phyloP scores from a whole-genome alignment of 2,113 vertebrate genomes.

The Hirundichthys speculiger region DNA sequence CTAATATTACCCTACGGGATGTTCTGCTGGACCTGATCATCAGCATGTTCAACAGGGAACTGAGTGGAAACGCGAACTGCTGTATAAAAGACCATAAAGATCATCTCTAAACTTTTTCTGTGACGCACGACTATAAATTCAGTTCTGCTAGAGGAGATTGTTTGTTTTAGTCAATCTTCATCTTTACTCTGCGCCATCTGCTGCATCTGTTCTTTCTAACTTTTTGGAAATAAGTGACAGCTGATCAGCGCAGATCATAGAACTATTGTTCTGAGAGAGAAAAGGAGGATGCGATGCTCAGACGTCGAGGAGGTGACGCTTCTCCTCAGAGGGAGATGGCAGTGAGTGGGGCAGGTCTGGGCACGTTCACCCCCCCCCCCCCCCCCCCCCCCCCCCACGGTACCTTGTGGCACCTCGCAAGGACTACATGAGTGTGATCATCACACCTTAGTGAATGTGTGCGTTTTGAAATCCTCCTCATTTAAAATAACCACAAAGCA shows the following conservation, averaged over 20 bases:
- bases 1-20: not conserved
- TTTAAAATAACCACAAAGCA: constrained; percentile 5
- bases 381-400: constrained; percentile 59
- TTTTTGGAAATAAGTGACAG: not conserved
- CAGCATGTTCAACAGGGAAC: constrained; percentile 2
- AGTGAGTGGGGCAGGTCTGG: constrained; percentile 77
- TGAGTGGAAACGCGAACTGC: constrained; percentile 3
- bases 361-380: constrained; percentile 72
- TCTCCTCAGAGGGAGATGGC: constrained; percentile 55
- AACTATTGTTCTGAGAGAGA: constrained; percentile 17
- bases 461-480: constrained; percentile 3
- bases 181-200: too few relatives aligned
- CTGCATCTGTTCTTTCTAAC: too few relatives aligned
- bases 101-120: too few relatives aligned
- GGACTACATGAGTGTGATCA: constrained; percentile 70
- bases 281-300: constrained; percentile 30
- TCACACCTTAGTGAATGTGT: constrained; percentile 66
- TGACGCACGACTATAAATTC: too few relatives aligned
- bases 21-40: constrained; percentile 1
- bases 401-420: constrained; percentile 58
- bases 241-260: not conserved
- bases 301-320: constrained; percentile 35
- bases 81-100: too few relatives aligned
- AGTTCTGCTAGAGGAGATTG: too few relatives aligned
- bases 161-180: too few relatives aligned